A percentile compares a stretch with the other conserved stretches of the same genome.
Conservation (phyloP, 2,888 invertebrate genomes). For the Colostygia pectinataria region DNA sequence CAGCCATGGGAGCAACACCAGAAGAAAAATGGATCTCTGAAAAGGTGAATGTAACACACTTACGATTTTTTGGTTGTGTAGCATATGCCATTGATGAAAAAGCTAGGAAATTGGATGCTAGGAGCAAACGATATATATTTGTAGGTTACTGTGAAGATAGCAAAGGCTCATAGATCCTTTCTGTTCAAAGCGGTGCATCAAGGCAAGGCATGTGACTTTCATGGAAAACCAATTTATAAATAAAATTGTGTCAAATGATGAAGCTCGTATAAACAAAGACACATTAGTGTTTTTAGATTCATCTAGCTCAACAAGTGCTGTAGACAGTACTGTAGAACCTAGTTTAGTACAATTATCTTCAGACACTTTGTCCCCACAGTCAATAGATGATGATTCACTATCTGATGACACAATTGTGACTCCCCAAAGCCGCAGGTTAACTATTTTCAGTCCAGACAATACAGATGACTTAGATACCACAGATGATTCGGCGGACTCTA, state of each 20-base stretch:
- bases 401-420: neutral
- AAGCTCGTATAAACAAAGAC: neutral
- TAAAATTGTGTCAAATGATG: too few relatives aligned
- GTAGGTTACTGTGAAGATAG: neutral
- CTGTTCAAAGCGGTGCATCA: neutral
- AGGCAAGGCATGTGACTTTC: neutral
- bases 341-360: too few relatives aligned
- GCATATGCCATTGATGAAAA: neutral
- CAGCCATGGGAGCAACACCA: neutral
- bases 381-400: neutral
- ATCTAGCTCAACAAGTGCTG: neutral
- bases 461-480: neutral
- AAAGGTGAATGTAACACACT: neutral
- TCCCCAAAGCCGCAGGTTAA: neutral
- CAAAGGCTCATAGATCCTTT: slow-evolving; percentile 1
- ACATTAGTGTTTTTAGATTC: neutral
- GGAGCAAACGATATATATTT: neutral
- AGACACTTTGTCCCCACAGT: too few relatives aligned
- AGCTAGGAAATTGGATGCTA: neutral
- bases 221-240: neutral
- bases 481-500: neutral
- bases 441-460: neutral
- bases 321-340: too few relatives aligned
- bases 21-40: neutral
- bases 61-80: neutral